Evolutionary conservation across 2,113 vertebrate genomes (phyloP).

Genomic region (Anarrhichthys ocellatus): DNA sequence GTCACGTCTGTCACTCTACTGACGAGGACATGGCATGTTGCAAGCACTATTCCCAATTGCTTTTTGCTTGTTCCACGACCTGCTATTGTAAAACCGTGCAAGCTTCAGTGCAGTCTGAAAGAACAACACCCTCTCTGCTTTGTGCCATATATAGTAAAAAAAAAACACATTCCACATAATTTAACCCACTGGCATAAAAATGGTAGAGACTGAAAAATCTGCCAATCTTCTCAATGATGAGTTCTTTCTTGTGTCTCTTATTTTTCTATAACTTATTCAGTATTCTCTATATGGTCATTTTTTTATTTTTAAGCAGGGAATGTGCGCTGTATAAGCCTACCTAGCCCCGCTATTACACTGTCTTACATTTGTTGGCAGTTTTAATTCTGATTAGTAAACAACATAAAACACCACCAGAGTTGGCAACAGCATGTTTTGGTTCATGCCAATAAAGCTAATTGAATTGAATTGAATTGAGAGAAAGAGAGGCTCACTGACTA

Average conservation of each 20-base stretch:
- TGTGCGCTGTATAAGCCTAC: not conserved
- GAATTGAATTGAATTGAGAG: not conserved
- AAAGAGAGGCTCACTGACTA: not conserved
- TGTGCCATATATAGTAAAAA: not conserved
- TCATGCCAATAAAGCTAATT: not conserved
- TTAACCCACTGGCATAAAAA: not conserved
- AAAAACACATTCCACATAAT: not conserved
- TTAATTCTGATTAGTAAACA: not conserved
- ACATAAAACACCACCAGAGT: not conserved
- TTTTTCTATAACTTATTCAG: not conserved
- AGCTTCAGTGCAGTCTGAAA: not conserved
- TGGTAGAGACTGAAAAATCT: not conserved
- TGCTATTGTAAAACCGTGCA: not conserved
- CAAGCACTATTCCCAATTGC: not conserved
- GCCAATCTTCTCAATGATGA: not conserved
- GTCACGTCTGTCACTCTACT: not conserved
- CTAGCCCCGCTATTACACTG: not conserved
- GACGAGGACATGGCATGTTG: not conserved
- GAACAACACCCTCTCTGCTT: not conserved
- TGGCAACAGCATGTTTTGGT: too few species aligned
- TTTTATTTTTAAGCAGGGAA: not conserved
- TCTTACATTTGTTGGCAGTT: not conserved
- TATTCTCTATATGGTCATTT: not conserved
- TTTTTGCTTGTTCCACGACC: constrained; percentile 7
- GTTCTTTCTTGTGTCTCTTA: not conserved